These are phyloP conservation scores for Drosophila tropicalis DNA, from an alignment of 1,140 invertebrate species.

Conservation along the genomic window DNA sequence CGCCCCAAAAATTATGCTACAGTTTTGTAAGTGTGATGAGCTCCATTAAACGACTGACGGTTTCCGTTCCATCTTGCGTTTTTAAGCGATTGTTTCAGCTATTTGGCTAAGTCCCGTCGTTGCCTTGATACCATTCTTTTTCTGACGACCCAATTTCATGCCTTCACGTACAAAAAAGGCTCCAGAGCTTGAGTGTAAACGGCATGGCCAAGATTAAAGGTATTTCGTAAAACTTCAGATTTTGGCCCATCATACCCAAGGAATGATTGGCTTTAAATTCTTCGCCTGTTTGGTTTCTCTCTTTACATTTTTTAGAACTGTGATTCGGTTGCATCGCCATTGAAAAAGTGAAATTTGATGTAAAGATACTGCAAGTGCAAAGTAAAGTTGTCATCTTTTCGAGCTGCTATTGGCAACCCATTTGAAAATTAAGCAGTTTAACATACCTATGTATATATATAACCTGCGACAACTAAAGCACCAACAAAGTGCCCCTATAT, in stretches of 20 bases:
- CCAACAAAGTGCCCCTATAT: neutral
- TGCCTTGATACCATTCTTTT: constrained; percentile 2
- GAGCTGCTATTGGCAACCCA: neutral
- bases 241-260: constrained; percentile 64
- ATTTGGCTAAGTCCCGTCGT: constrained; percentile 5
- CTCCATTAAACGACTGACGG: constrained; percentile 50
- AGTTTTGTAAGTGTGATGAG: constrained; percentile 43
- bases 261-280: constrained; percentile 70
- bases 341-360: neutral
- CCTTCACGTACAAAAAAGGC: constrained; percentile 62
- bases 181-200: constrained; percentile 41
- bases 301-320: constrained; percentile 57
- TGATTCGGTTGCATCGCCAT: constrained; percentile 41
- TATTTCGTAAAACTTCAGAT: constrained; percentile 68
- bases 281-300: constrained; percentile 38
- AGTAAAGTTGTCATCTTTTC: neutral
- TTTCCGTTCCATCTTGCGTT: constrained; percentile 37
- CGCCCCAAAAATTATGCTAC: constrained; percentile 66
- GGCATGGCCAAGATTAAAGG: constrained; percentile 62
- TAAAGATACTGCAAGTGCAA: neutral
- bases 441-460: neutral
- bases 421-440: neutral
- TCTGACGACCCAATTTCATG: constrained; percentile 66
- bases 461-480: neutral
- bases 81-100: constrained; percentile 11